These are phyloP conservation scores for Neomorphus geoffroyi DNA, from an alignment of 2,797 vertebrate genomes.

Conservation along the genomic window DNA sequence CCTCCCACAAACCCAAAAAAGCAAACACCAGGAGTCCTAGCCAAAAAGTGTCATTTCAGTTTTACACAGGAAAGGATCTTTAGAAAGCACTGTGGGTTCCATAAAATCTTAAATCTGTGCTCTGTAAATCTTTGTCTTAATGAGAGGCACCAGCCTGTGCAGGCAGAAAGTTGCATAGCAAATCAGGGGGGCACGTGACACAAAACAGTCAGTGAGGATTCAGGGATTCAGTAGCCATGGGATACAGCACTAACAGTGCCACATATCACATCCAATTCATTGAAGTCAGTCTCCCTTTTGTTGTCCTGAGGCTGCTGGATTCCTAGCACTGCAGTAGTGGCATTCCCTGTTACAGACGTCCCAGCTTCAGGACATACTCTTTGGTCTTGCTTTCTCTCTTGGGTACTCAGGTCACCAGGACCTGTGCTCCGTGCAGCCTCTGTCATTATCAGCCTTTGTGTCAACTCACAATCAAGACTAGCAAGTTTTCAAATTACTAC, in stretches of 20 bases:
- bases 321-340: background rate
- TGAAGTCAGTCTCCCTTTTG: background rate
- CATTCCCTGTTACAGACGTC: background rate
- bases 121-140: constrained; percentile 7
- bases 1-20: no score
- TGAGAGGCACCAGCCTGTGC: background rate
- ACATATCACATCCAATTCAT: background rate
- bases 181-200: background rate
- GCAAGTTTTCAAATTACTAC: background rate
- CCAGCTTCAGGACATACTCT: background rate
- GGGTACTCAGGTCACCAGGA: rapidly evolving
- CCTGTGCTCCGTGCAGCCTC: background rate
- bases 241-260: background rate
- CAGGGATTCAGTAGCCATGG: background rate
- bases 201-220: background rate
- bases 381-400: background rate
- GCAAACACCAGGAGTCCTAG: background rate
- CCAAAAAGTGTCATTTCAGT: constrained; percentile 1
- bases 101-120: constrained; percentile 7
- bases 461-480: background rate
- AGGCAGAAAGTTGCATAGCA: background rate
- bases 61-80: constrained; percentile 4
- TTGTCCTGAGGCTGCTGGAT: background rate
- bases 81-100: background rate
- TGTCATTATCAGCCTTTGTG: background rate